phyloP scores from a whole-genome alignment of 2,888 invertebrate species.

The Habrosyne pyritoides region DNA sequence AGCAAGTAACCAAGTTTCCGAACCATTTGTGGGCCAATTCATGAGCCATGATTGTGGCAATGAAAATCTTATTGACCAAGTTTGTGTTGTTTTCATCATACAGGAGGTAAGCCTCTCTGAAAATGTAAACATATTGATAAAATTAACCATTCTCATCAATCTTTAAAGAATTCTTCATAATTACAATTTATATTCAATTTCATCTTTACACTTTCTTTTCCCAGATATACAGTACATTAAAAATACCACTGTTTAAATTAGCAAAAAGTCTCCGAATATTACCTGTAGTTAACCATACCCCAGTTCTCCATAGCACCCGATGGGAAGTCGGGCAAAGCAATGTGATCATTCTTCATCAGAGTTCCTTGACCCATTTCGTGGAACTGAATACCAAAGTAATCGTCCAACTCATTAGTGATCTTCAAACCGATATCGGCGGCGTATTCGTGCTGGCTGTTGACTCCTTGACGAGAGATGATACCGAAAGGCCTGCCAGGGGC shows the following conservation, averaged over 20 bases:
- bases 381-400: slow-evolving; percentile 82
- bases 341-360: slow-evolving; percentile 85
- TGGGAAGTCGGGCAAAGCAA: slow-evolving; percentile 90
- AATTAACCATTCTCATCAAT: background rate
- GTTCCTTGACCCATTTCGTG: slow-evolving; percentile 80
- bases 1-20: slow-evolving; percentile 89
- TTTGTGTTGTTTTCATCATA: slow-evolving; percentile 73
- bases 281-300: slow-evolving; percentile 92
- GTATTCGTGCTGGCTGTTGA: slow-evolving; percentile 62
- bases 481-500: slow-evolving; percentile 57
- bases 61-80: slow-evolving; percentile 71
- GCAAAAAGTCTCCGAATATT: slow-evolving; percentile 14
- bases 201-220: background rate
- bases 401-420: slow-evolving; percentile 78
- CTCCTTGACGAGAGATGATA: slow-evolving; percentile 71
- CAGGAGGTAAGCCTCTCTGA: slow-evolving; percentile 76
- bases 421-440: slow-evolving; percentile 74
- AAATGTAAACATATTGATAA: slow-evolving; percentile 17
- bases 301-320: slow-evolving; percentile 94
- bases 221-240: no score
- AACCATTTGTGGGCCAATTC: slow-evolving; percentile 94
- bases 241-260: background rate
- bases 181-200: background rate
- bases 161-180: no score
- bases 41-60: slow-evolving; percentile 87